Conservation (phyloP, 2,888 invertebrate genomes). For the Gymnocheta viridis region DNA sequence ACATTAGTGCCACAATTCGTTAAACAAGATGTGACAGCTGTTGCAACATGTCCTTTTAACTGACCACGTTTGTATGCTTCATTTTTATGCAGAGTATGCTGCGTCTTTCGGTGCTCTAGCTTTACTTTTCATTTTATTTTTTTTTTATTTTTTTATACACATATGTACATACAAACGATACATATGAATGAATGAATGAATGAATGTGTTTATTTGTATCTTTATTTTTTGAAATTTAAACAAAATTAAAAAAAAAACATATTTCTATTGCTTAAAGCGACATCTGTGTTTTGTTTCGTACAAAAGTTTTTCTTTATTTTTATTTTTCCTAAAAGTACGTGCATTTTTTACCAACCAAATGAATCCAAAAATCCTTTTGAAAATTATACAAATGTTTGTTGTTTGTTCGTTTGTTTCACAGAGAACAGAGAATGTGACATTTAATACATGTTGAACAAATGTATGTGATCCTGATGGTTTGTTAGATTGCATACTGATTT, state of each 20-base stretch:
- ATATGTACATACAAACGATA: no score
- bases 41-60: conserved; percentile 70
- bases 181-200: no score
- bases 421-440: conserved; percentile 44
- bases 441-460: conserved; percentile 52
- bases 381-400: conserved; percentile 38
- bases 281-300: conserved; percentile 66
- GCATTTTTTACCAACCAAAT: conserved; percentile 65
- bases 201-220: conserved; percentile 62
- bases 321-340: conserved; percentile 53
- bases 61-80: conserved; percentile 67
- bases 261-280: conserved; percentile 63
- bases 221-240: conserved; percentile 50
- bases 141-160: conserved; percentile 4
- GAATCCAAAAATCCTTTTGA: conserved; percentile 49
- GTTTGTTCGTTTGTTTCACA: not conserved
- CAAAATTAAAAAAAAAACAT: conserved; percentile 30
- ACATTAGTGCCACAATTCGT: conserved; percentile 69
- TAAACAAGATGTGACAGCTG: conserved; percentile 70
- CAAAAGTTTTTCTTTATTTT: conserved; percentile 39
- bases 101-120: not conserved
- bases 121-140: not conserved
- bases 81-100: conserved; percentile 52
- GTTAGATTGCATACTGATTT: conserved; percentile 71
- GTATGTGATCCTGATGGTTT: conserved; percentile 63